These are phyloP conservation scores for Chiroxiphia lanceolata DNA, from an alignment of 2,797 vertebrate genomes.

Conservation along the genomic window DNA sequence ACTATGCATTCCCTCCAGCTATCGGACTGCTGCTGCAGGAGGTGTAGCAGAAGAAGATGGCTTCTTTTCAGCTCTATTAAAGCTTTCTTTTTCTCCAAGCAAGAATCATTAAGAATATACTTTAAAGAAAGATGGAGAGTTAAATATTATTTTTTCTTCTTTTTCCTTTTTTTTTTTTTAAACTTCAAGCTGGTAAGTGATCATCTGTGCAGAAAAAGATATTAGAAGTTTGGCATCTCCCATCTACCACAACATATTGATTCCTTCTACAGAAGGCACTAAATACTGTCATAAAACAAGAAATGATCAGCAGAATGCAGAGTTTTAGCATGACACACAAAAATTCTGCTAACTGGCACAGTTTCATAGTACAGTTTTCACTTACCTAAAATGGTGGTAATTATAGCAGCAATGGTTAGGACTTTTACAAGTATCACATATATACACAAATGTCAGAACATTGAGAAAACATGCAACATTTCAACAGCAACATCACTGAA, in stretches of 20 bases:
- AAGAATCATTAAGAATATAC: not conserved
- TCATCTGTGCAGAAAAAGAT: constrained; percentile 3
- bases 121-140: not conserved
- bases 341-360: constrained; percentile 41
- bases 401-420: constrained; percentile 70
- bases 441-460: constrained; percentile 40
- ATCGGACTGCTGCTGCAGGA: not conserved
- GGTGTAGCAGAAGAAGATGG: not conserved
- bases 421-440: constrained; percentile 59
- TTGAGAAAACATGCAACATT: constrained; percentile 71
- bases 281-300: constrained; percentile 59
- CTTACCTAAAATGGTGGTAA: constrained; percentile 35
- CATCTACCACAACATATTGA: constrained; percentile 34
- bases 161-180: not conserved
- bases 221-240: constrained; percentile 51
- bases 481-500: constrained; percentile 62
- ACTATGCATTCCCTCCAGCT: not conserved
- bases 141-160: not conserved
- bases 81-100: not conserved
- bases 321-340: constrained; percentile 29
- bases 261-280: constrained; percentile 66
- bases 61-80: not conserved
- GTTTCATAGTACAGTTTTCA: constrained; percentile 41
- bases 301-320: constrained; percentile 43
- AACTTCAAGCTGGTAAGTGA: constrained; percentile 13